Evolutionary conservation across 35 echinoderm and acorn worm species (phyloP).

Genomic region (Lytechinus variegatus): DNA sequence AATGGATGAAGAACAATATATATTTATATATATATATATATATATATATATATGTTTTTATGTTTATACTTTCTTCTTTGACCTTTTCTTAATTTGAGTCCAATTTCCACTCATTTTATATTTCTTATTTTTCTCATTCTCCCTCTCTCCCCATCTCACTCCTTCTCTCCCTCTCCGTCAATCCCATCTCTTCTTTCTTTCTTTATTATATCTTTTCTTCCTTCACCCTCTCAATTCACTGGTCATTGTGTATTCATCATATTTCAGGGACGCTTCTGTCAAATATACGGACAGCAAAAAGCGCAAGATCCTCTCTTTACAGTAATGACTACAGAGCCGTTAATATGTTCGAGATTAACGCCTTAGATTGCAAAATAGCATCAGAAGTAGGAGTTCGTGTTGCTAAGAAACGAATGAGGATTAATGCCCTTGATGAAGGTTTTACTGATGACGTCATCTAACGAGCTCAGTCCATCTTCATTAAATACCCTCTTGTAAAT

Average conservation of each 20-base stretch:
- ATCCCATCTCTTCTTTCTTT: no score
- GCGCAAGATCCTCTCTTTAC: neutral
- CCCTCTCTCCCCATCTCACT: neutral
- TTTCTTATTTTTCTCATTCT: neutral
- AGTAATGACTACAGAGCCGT: neutral
- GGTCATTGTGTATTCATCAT: neutral
- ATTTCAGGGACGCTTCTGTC: neutral
- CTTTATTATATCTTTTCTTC: neutral
- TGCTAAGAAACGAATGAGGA: neutral
- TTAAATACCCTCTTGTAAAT: neutral
- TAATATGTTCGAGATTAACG: neutral
- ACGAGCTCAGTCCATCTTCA: no score
- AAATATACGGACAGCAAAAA: neutral
- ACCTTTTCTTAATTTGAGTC: neutral
- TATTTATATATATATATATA: no score
- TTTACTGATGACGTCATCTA: no score
- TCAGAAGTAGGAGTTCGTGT: neutral
- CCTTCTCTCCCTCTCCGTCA: neutral
- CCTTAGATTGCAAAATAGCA: neutral
- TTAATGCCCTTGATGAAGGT: neutral
- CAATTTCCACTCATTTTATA: neutral
- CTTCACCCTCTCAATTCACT: neutral
- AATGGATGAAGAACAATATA: no score
- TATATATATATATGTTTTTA: no score
- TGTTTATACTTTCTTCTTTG: neutral